Percentiles rank a stretch among this genome's conserved stretches.
These are phyloP conservation scores for Pristionchus japonicus DNA, from an alignment of 2,888 invertebrate species.

Conservation along the genomic window DNA sequence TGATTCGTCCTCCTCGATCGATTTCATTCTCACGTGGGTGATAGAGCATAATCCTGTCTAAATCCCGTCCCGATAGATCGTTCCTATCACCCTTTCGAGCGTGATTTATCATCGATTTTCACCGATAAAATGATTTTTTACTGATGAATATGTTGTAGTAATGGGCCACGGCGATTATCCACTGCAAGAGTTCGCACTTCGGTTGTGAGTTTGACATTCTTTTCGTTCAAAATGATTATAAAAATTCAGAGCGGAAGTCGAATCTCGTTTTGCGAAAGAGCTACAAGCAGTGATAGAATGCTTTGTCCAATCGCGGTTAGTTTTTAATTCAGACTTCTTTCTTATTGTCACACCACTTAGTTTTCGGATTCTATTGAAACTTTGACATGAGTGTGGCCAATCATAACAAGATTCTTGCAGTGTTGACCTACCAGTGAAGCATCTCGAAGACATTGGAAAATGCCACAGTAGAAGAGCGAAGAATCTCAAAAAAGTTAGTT, in stretches of 20 bases:
- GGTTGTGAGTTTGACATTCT: slow-evolving; percentile 17
- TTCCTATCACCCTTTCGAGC: not conserved
- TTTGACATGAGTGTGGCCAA: too few species aligned
- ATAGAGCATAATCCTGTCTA: slow-evolving; percentile 25
- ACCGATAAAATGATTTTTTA: too few species aligned
- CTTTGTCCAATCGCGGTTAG: slow-evolving; percentile 46
- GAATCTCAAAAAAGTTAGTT: slow-evolving; percentile 48
- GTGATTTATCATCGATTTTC: not conserved
- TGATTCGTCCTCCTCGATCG: not conserved
- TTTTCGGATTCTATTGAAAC: too few species aligned
- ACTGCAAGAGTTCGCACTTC: slow-evolving; percentile 35
- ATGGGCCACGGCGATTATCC: slow-evolving; percentile 49
- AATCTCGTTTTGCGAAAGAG: slow-evolving; percentile 45
- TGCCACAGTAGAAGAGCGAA: slow-evolving; percentile 41
- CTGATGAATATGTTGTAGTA: not conserved
- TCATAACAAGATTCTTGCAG: slow-evolving; percentile 38
- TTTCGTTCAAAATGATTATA: not conserved
- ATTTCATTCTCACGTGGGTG: not conserved
- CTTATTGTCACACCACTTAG: too few species aligned
- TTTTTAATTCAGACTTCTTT: not conserved
- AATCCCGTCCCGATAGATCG: not conserved
- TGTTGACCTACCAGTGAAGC: slow-evolving; percentile 51
- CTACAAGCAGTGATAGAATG: slow-evolving; percentile 47
- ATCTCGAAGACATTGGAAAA: slow-evolving; percentile 50
- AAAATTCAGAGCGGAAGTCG: slow-evolving; percentile 46